A percentile compares a stretch with the other conserved stretches of the same genome.
Conservation (phyloP, 2,888 invertebrate genomes). For the Drosophila maculinotata region DNA sequence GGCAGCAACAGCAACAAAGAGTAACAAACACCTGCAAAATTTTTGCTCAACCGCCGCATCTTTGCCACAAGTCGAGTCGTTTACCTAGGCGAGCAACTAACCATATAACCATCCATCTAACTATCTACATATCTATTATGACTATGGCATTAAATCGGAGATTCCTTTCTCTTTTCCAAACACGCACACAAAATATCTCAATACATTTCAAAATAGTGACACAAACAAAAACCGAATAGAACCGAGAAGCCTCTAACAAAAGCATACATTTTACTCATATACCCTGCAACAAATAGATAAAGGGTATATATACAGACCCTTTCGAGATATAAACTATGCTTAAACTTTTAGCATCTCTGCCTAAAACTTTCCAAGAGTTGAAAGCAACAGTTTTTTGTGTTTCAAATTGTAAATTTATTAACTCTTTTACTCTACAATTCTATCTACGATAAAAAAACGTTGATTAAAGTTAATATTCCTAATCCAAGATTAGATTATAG, state of each 20-base stretch:
- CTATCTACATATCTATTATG: slow-evolving; percentile 51
- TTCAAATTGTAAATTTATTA: too few species aligned
- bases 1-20: slow-evolving; percentile 25
- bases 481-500: too few species aligned
- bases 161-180: slow-evolving; percentile 59
- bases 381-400: too few species aligned
- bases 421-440: too few species aligned
- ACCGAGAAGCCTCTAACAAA: neutral
- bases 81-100: slow-evolving; percentile 18
- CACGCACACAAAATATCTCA: slow-evolving; percentile 20
- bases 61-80: slow-evolving; percentile 28
- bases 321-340: too few species aligned
- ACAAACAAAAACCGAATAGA: slow-evolving; percentile 7
- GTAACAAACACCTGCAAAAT: slow-evolving; percentile 49
- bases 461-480: too few species aligned
- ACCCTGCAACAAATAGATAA: slow-evolving; percentile 1
- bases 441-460: too few species aligned
- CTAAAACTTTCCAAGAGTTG: too few species aligned
- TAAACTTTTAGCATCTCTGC: too few species aligned
- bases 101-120: slow-evolving; percentile 23
- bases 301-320: too few species aligned
- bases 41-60: slow-evolving; percentile 20
- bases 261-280: slow-evolving; percentile 1
- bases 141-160: slow-evolving; percentile 14
- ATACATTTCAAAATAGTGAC: slow-evolving; percentile 23